Percentiles rank a stretch among this genome's conserved stretches.
These are phyloP conservation scores for Pristionchus japonicus DNA, from an alignment of 2,888 invertebrate species.

Conservation along the genomic window DNA sequence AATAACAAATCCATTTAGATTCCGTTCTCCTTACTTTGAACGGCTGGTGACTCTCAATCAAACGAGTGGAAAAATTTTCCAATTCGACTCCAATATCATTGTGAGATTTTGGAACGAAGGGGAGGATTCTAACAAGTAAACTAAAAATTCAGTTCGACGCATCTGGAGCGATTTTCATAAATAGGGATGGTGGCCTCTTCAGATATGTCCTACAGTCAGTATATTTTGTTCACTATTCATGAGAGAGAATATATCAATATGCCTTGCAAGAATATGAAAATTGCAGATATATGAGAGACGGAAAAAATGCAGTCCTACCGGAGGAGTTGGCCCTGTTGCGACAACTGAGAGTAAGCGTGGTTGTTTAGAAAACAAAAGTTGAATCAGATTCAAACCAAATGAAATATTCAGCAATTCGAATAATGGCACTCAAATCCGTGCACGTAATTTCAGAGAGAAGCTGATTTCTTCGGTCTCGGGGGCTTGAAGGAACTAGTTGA, in stretches of 20 bases:
- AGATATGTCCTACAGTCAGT: constrained; percentile 49
- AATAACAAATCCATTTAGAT: constrained; percentile 1
- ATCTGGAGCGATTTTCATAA: constrained; percentile 51
- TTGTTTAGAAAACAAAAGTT: neutral
- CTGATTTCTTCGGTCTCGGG: constrained; percentile 52
- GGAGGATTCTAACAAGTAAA: too few species aligned
- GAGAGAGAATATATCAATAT: too few species aligned
- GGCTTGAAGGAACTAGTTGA: constrained; percentile 46
- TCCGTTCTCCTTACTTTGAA: constrained; percentile 45
- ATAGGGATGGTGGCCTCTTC: constrained; percentile 54
- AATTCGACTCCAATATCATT: constrained; percentile 43
- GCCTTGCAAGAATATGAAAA: neutral
- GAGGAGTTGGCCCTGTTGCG: constrained; percentile 48
- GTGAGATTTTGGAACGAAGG: too few species aligned
- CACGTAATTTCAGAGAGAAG: constrained; percentile 50
- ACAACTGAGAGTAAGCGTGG: constrained; percentile 43
- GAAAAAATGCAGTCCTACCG: constrained; percentile 50
- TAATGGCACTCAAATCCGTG: neutral
- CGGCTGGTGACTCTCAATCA: constrained; percentile 9
- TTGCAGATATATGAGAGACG: constrained; percentile 50
- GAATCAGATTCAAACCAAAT: neutral
- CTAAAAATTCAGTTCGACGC: constrained; percentile 45
- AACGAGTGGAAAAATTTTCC: constrained; percentile 31
- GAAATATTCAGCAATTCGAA: neutral
- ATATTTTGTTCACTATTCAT: too few species aligned